Conservation (phyloP, 2,888 invertebrate genomes). For the Geotrupes spiniger region DNA sequence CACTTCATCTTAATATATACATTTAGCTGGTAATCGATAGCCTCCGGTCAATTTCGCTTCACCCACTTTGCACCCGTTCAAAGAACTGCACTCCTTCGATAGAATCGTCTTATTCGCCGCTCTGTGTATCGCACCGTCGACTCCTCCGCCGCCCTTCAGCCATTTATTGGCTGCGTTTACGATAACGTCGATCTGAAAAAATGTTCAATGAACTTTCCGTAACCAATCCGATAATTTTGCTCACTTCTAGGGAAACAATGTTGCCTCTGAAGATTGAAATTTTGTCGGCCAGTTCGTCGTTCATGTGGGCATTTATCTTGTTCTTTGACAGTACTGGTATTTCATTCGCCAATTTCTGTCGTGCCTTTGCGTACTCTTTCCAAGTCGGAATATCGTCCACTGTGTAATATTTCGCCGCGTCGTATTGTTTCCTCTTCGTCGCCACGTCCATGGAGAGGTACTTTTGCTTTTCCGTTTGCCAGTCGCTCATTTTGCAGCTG, state of each 20-base stretch:
- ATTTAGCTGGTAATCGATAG: conserved; percentile 78
- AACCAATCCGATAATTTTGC: conserved; percentile 15
- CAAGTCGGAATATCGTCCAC: conserved; percentile 57
- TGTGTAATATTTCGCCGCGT: conserved; percentile 46
- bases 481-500: conserved; percentile 50
- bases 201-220: conserved; percentile 1
- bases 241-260: conserved; percentile 74
- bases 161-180: conserved; percentile 85
- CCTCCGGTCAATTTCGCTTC: conserved; percentile 81
- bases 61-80: conserved; percentile 77
- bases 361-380: conserved; percentile 50
- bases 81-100: conserved; percentile 66
- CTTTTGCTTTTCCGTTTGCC: conserved; percentile 56
- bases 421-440: conserved; percentile 57
- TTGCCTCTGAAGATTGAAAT: conserved; percentile 73
- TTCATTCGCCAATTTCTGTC: conserved; percentile 41
- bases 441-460: conserved; percentile 54
- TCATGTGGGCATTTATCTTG: conserved; percentile 48
- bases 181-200: conserved; percentile 71
- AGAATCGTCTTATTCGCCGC: conserved; percentile 68
- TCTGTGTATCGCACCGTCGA: conserved; percentile 86
- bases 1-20: too few species aligned
- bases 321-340: conserved; percentile 38
- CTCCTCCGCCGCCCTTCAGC: conserved; percentile 80
- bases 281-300: conserved; percentile 56